Conservation (phyloP, 2,888 invertebrate species). For the Lymantria dispar region DNA sequence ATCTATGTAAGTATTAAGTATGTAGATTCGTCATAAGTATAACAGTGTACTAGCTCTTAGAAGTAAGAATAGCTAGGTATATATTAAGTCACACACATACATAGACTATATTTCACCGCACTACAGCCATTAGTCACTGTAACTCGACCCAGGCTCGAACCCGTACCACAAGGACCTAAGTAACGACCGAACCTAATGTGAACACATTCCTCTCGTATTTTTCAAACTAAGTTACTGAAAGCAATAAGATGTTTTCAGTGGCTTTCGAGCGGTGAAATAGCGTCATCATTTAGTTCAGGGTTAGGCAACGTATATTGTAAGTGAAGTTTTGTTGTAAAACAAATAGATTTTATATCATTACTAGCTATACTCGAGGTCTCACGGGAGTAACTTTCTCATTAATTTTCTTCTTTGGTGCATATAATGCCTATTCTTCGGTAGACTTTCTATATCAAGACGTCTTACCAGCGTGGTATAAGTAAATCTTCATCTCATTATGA, state of each 20-base stretch:
- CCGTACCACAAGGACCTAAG: conserved; percentile 45
- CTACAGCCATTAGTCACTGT: conserved; percentile 56
- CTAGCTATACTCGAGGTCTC: too few relatives aligned
- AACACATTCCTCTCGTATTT: conserved; percentile 59
- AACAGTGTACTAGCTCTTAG: too few relatives aligned
- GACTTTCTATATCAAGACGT: too few relatives aligned
- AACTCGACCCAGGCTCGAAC: conserved; percentile 45
- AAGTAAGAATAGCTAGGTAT: background rate
- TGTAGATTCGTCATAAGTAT: too few relatives aligned
- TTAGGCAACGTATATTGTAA: conserved; percentile 26
- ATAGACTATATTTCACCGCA: conserved; percentile 52
- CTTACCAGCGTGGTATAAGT: too few relatives aligned
- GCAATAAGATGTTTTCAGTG: conserved; percentile 47
- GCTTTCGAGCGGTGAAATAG: conserved; percentile 39
- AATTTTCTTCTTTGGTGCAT: too few relatives aligned
- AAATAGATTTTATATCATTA: too few relatives aligned
- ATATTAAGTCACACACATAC: conserved; percentile 50
- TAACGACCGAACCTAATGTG: conserved; percentile 64
- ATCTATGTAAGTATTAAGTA: too few relatives aligned
- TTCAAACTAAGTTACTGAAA: conserved; percentile 54
- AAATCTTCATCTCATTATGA: too few relatives aligned
- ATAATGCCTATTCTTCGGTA: too few relatives aligned
- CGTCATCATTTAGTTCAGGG: conserved; percentile 38
- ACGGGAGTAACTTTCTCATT: too few relatives aligned
- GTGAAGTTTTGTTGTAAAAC: too few relatives aligned